Conservation (phyloP, 2,888 invertebrate genomes). For the Campoplex nolae region DNA sequence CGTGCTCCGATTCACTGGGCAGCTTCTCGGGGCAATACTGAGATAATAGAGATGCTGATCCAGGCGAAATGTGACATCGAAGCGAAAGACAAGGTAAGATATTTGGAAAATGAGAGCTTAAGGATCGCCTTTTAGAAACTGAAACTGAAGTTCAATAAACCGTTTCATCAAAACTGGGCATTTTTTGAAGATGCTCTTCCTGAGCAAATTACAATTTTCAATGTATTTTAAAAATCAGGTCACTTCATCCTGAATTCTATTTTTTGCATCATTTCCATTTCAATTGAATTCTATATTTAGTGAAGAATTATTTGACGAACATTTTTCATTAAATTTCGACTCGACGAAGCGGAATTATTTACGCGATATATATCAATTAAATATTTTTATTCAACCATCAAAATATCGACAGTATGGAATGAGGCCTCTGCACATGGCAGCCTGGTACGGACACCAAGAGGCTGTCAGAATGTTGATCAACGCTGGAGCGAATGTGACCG, state of each 20-base stretch:
- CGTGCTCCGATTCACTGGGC: conserved; percentile 92
- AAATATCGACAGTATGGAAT: conserved; percentile 88
- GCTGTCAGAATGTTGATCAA: conserved; percentile 90
- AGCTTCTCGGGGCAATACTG: conserved; percentile 89
- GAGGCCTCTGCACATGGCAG: conserved; percentile 90
- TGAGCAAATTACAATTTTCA: neutral
- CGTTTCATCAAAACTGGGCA: neutral
- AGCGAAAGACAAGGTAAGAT: conserved; percentile 89
- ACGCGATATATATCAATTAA: neutral
- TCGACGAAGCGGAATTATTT: neutral
- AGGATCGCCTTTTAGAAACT: neutral
- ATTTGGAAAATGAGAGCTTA: neutral
- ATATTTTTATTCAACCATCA: neutral
- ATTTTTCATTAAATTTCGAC: neutral
- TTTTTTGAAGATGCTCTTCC: too few species aligned
- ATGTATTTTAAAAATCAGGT: neutral
- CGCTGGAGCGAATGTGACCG: conserved; percentile 89
- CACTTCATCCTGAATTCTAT: neutral
- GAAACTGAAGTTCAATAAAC: neutral
- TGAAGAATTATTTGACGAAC: neutral
- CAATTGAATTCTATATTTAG: too few species aligned
- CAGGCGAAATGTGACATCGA: conserved; percentile 91
- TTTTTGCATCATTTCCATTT: neutral
- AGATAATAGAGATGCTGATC: conserved; percentile 90
- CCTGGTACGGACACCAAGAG: conserved; percentile 90